phyloP scores from a whole-genome alignment of 2,113 vertebrate genomes.

The Cololabis saira region DNA sequence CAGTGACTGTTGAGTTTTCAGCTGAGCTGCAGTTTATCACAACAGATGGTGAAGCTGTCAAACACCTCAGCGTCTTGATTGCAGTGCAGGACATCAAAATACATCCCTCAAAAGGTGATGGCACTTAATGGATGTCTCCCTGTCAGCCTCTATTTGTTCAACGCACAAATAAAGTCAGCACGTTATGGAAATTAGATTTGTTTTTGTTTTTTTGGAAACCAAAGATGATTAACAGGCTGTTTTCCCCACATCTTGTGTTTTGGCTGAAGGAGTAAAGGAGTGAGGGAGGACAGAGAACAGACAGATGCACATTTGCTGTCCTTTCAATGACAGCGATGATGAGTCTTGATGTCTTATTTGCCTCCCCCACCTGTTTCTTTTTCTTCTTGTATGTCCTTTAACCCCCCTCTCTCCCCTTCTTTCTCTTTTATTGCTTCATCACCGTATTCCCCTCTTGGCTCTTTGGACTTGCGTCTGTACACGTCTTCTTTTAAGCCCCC shows the following conservation, averaged over 20 bases:
- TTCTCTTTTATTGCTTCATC: conserved; percentile 1
- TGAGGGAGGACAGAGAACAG: no score
- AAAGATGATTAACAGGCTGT: no score
- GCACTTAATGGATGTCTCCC: no score
- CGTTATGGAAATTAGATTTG: no score
- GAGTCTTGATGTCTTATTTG: conserved; percentile 3
- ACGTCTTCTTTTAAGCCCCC: conserved; percentile 20
- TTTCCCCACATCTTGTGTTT: conserved; percentile 8
- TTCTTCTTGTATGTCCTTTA: not conserved
- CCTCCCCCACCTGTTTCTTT: not conserved
- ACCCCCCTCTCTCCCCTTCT: conserved; percentile 3
- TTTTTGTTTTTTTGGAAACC: no score
- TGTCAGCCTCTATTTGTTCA: no score
- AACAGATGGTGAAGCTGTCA: conserved; percentile 28
- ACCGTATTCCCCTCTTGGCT: not conserved
- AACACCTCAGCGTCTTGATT: conserved; percentile 18
- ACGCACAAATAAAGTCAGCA: no score
- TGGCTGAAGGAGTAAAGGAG: conserved; percentile 10
- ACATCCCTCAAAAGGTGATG: not conserved
- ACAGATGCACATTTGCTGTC: conserved; percentile 43
- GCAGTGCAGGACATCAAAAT: conserved; percentile 10
- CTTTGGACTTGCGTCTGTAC: not conserved
- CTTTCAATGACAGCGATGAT: conserved; percentile 44
- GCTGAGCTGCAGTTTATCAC: conserved; percentile 36
- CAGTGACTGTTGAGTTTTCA: conserved; percentile 13